phyloP scores from a whole-genome alignment of 2,113 vertebrate species.

The Bungarus multicinctus region DNA sequence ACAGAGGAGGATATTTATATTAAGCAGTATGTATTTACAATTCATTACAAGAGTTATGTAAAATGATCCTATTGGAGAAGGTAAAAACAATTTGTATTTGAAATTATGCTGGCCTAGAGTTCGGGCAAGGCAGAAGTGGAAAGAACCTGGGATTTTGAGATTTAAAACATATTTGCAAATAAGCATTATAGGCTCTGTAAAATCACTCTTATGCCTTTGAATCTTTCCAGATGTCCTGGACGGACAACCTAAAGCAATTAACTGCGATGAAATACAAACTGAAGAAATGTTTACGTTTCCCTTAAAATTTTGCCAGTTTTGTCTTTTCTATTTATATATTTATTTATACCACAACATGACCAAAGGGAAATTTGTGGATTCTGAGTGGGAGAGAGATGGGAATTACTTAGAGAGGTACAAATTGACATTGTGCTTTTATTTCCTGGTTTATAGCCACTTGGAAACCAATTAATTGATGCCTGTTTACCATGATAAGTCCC shows the following conservation, averaged over 20 bases:
- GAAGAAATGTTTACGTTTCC: neutral
- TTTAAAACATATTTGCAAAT: neutral
- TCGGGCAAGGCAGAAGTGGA: neutral
- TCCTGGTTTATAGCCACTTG: neutral
- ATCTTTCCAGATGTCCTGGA: neutral
- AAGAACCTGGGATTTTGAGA: neutral
- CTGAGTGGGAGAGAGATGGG: neutral
- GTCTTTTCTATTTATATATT: neutral
- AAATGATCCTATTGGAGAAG: neutral
- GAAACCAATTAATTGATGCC: neutral
- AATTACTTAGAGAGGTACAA: neutral
- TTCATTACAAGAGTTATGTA: neutral
- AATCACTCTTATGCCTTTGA: neutral
- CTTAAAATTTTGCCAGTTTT: neutral
- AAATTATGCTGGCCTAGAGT: neutral
- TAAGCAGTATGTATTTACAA: neutral
- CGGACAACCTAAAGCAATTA: conserved; percentile 4
- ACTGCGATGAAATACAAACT: neutral
- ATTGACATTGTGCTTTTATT: neutral
- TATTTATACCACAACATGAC: neutral
- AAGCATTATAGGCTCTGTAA: neutral
- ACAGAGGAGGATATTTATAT: neutral
- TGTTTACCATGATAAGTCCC: neutral
- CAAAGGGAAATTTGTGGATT: conserved; percentile 17
- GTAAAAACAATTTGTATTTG: neutral